Conservation (phyloP, 2,888 invertebrate genomes). For the Cecidostiba fungosa region DNA sequence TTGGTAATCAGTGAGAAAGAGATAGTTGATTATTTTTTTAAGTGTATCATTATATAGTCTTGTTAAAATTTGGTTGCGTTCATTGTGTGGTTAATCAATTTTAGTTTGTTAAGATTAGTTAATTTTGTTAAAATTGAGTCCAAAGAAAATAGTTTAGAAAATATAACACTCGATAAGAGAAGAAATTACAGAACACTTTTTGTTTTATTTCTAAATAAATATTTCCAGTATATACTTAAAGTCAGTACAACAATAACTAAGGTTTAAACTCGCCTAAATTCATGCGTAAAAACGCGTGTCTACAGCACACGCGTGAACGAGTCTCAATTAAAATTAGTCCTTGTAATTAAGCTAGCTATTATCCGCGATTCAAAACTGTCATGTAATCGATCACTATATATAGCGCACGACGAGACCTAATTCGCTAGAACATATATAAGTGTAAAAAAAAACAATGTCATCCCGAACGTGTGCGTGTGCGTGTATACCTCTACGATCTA, state of each 20-base stretch:
- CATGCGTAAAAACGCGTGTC: not conserved
- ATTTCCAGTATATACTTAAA: not conserved
- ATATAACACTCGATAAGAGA: not conserved
- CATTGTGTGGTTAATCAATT: not conserved
- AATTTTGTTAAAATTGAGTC: not conserved
- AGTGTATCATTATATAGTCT: not conserved
- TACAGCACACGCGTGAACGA: not conserved
- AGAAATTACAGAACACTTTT: not conserved
- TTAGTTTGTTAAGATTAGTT: not conserved
- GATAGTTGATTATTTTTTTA: no score
- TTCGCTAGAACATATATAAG: not conserved
- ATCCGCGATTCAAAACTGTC: not conserved
- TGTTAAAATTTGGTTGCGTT: not conserved
- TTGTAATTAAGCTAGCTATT: not conserved
- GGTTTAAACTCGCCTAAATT: not conserved
- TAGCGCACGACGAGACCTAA: not conserved
- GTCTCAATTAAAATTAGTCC: not conserved
- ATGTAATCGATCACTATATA: not conserved
- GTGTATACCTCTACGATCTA: not conserved
- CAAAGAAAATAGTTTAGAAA: not conserved
- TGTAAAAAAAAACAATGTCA: not conserved
- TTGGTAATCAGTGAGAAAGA: no score
- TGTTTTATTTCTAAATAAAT: not conserved
- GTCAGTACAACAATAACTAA: not conserved
- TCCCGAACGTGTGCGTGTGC: not conserved